A percentile compares a stretch with the other conserved stretches of the same genome.
Evolutionary conservation across 2,113 vertebrate genomes (phyloP).

Genomic region (Piprites chloris): DNA sequence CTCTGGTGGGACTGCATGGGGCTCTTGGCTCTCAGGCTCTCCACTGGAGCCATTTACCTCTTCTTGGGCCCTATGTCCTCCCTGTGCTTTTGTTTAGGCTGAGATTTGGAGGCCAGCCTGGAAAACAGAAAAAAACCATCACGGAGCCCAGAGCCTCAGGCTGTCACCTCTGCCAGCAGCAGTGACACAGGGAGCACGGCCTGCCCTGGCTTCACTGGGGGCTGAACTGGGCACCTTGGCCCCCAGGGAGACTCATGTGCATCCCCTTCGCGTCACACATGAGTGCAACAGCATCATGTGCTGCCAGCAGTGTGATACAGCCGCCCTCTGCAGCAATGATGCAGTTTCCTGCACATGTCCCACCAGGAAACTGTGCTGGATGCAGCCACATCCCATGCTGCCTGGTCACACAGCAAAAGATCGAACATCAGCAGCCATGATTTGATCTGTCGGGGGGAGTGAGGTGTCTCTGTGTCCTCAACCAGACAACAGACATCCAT

Average conservation of each 20-base stretch:
- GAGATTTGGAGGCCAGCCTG: constrained; percentile 82
- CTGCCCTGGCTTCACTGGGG: neutral
- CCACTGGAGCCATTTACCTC: constrained; percentile 80
- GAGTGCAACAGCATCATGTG: neutral
- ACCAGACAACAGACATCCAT: neutral
- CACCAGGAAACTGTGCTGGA: neutral
- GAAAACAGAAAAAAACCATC: constrained; percentile 79
- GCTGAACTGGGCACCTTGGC: neutral
- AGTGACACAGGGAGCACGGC: neutral
- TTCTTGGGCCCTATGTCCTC: constrained; percentile 71
- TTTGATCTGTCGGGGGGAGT: neutral
- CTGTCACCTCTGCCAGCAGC: neutral
- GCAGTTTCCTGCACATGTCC: constrained; percentile 1
- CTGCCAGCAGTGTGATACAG: neutral
- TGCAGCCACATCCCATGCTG: neutral
- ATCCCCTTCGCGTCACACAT: neutral
- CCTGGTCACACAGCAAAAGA: neutral
- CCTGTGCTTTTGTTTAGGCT: constrained; percentile 83
- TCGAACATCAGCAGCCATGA: neutral
- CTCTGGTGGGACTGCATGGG: neutral
- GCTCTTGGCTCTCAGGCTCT: neutral
- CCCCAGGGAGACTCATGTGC: neutral
- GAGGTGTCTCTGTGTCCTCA: neutral
- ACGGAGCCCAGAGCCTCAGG: neutral
- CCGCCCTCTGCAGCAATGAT: neutral